Base-by-base conservation (phyloP, 2,113 vertebrate species). In the Australoheros scitulus region DNA sequence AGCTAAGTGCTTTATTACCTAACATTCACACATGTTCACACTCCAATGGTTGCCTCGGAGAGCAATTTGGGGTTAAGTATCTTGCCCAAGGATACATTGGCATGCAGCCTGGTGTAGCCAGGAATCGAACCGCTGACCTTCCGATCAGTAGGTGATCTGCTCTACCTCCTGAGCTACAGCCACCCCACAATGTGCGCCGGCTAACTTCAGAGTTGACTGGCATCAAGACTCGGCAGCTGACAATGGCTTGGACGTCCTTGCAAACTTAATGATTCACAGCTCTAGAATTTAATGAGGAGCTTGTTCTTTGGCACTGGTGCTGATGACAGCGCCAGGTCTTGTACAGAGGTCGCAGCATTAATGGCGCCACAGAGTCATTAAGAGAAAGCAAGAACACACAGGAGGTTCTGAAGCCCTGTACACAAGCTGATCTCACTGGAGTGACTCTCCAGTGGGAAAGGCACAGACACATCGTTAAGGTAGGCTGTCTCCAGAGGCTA, bases 221-320 rank as follows among this genome's bases (percentile, higher is more conserved):
- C 87, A 68, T 68, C 20, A 17, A 74, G 83, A 85, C 64, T 63
- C 70, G 43, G 50, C 63, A 72, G 76, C 60, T 70, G 83, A 85
- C 86, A 82, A 83, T 26, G 79, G 72, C 72, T 82, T 61, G 83
- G 81, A 76, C 10, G 86, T 89, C 93, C 90, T 93, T 92, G 87
- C 79, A 76, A 80, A 89, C 82, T 82, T 90, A 93, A 93, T 92
- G 91, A 94, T 91, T 89, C 87, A 82, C 88, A 80, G 84, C 72
- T 91, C 74, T 61, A 36, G 86, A 72, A 92, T 92, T 92, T 93
- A 94, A 94, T 93, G 93, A 94, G 92, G 82, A 90, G 86, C 82
- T 87, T 81, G 89, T 92, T 90, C 88, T 88, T 81, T 89, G 92
- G 91, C 87, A 58, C 82, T 22, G 80, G 74, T 63, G 82, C 61